These are phyloP conservation scores for Phyllostomus hastatus DNA, from an alignment of 2,113 vertebrate species.

Conservation along the genomic window DNA sequence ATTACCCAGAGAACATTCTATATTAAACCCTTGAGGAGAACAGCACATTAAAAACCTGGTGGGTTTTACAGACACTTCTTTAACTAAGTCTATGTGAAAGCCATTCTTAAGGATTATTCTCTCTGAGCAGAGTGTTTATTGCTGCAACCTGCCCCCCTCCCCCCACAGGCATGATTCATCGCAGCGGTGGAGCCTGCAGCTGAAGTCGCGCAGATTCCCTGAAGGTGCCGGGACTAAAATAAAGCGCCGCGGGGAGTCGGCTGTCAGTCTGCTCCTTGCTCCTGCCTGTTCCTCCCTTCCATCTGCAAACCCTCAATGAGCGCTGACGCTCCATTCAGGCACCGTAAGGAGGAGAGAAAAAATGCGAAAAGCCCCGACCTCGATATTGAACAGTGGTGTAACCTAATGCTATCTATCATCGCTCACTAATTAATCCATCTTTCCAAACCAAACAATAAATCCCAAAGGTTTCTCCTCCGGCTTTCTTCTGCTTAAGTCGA, in stretches of 20 bases:
- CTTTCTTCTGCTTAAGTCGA: constrained; percentile 1
- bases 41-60: not conserved
- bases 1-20: constrained; percentile 27
- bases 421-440: not conserved
- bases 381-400: not conserved
- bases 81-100: constrained; percentile 13
- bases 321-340: constrained; percentile 50
- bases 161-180: constrained; percentile 28
- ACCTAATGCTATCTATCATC: not conserved
- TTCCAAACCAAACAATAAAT: not conserved
- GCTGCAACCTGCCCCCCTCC: constrained; percentile 34
- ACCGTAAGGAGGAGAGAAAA: not conserved
- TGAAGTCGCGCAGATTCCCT: constrained; percentile 26
- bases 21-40: not conserved
- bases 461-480: not conserved
- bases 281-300: constrained; percentile 44
- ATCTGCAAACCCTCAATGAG: constrained; percentile 44
- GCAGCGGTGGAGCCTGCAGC: not conserved
- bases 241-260: constrained; percentile 11
- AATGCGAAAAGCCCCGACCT: not conserved
- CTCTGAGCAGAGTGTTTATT: constrained; percentile 25
- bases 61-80: not conserved
- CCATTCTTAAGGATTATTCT: not conserved
- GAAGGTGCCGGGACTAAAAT: constrained; percentile 40
- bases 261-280: constrained; percentile 21